phyloP scores from a whole-genome alignment of 2,797 vertebrate species.

The Galago senegalensis region DNA sequence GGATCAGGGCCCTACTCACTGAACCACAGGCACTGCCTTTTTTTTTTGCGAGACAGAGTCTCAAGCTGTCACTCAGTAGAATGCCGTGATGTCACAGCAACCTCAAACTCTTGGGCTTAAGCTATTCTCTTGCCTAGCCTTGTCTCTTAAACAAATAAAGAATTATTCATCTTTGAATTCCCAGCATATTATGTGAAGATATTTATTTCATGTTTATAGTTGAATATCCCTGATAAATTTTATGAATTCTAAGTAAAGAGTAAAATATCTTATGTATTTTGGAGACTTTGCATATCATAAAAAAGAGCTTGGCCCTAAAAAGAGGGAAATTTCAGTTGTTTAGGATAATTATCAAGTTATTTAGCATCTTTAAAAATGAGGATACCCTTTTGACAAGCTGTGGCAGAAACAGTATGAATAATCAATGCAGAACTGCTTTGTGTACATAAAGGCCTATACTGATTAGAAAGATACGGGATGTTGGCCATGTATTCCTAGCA shows the following conservation, averaged over 20 bases:
- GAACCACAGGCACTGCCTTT: too few species aligned
- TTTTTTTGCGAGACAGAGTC: too few species aligned
- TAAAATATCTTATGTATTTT: slow-evolving; percentile 38
- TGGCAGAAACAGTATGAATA: not conserved
- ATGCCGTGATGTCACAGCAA: too few species aligned
- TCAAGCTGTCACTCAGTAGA: too few species aligned
- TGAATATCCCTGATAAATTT: slow-evolving; percentile 60
- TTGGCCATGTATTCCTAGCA: not conserved
- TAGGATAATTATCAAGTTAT: slow-evolving; percentile 20
- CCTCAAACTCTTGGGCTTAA: too few species aligned
- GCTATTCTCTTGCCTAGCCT: not conserved
- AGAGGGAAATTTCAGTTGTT: slow-evolving; percentile 35
- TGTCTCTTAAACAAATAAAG: not conserved
- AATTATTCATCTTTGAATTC: not conserved
- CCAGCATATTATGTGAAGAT: not conserved
- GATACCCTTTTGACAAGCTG: not conserved
- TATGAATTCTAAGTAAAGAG: slow-evolving; percentile 51
- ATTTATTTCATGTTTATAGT: slow-evolving; percentile 61
- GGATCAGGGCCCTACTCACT: too few species aligned
- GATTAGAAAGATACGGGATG: not conserved
- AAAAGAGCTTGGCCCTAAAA: not conserved
- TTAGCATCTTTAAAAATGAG: slow-evolving; percentile 28
- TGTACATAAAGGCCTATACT: not conserved
- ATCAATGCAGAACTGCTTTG: not conserved
- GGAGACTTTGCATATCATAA: not conserved